Percentiles rank a stretch among this genome's conserved stretches.
Evolutionary conservation across 2,888 invertebrate genomes (phyloP).

Genomic region (Cheilosia grossa): DNA sequence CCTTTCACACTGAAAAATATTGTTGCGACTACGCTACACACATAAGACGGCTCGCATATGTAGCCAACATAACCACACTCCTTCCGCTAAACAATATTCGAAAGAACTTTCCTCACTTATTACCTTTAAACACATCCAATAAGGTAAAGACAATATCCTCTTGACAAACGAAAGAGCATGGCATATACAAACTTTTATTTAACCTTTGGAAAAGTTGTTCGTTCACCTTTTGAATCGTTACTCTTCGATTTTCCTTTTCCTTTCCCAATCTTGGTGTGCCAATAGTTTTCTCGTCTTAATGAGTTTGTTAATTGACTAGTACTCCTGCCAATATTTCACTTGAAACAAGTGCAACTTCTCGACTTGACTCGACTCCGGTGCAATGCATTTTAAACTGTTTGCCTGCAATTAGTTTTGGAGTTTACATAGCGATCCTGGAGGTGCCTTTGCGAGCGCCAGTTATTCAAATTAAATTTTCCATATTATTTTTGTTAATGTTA

Average conservation of each 20-base stretch:
- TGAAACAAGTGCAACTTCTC: conserved; percentile 30
- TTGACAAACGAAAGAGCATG: not conserved
- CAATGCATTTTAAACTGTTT: conserved; percentile 39
- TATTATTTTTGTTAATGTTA: conserved; percentile 41
- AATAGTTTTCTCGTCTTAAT: conserved; percentile 29
- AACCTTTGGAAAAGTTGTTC: conserved; percentile 14
- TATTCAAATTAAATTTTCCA: conserved; percentile 41
- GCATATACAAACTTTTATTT: not conserved
- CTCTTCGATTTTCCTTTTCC: not conserved
- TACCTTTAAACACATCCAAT: not conserved
- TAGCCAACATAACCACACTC: not conserved
- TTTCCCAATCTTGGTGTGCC: not conserved
- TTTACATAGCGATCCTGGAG: conserved; percentile 18
- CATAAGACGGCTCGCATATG: too few relatives aligned
- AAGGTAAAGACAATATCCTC: conserved; percentile 5
- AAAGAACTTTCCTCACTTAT: not conserved
- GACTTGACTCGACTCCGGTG: conserved; percentile 5
- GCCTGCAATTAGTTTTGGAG: conserved; percentile 39
- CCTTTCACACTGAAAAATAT: too few relatives aligned
- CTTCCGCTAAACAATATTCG: not conserved
- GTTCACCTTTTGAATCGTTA: conserved; percentile 16
- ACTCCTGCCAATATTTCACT: conserved; percentile 47
- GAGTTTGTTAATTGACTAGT: conserved; percentile 56
- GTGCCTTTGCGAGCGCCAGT: conserved; percentile 13
- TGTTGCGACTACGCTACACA: too few relatives aligned